Evolutionary conservation across 2,888 invertebrate species (phyloP).

Genomic region (Nymphalis c-album): DNA sequence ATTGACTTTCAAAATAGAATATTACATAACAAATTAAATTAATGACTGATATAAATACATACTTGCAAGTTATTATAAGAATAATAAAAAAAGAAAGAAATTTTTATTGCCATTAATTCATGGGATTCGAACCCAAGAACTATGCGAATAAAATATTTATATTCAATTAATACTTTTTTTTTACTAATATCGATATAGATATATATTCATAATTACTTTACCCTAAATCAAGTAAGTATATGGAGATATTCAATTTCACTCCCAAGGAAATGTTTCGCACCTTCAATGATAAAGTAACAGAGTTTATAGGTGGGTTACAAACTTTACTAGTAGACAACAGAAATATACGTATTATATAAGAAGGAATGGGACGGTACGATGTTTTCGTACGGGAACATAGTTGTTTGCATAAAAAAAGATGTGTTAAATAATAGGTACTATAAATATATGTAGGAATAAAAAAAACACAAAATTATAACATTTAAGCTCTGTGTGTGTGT

Average conservation of each 20-base stretch:
- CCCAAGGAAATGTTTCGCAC: constrained; percentile 5
- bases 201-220: not conserved
- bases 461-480: not conserved
- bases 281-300: constrained; percentile 4
- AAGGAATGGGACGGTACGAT: no score
- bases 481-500: not conserved
- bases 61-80: no score
- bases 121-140: not conserved
- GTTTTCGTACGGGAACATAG: no score
- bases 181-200: no score
- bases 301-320: not conserved
- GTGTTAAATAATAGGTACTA: no score
- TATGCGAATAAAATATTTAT: no score
- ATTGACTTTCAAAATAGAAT: no score
- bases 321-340: not conserved
- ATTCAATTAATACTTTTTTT: no score
- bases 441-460: not conserved
- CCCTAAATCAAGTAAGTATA: constrained; percentile 5
- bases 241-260: constrained; percentile 2
- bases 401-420: no score
- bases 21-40: no score
- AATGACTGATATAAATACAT: no score
- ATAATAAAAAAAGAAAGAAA: not conserved
- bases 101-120: not conserved
- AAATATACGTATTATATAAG: not conserved